Evolutionary conservation across 2,888 invertebrate species (phyloP), one percentile per base, ranked within the genome.

Genomic region (Lathronympha strigana): DNA sequence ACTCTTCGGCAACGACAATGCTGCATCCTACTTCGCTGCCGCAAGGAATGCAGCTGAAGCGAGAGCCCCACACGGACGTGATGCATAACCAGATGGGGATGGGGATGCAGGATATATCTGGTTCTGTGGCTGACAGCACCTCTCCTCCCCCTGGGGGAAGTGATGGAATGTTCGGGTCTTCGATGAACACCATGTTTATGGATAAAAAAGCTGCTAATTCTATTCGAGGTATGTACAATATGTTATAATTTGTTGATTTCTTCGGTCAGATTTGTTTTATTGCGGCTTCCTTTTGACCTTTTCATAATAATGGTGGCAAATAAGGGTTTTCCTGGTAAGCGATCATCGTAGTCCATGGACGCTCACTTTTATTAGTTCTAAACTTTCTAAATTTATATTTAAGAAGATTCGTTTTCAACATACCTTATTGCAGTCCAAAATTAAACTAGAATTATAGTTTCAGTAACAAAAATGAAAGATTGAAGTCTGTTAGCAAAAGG

Each of bases 221-320:
- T 57, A 95, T 95, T 71, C 87, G 94, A 94, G 95, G 95, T 95
- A 92, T 23, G 51, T 63, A n/a, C n/a, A n/a, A n/a, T n/a, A n/a
- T n/a, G n/a, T n/a, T n/a, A n/a, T 19, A 19, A 43, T 45, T 5
- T n/a, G 2, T 47, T 45, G 19, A 21, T 33, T 15, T 5, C 31
- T 21, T 19, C 1, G 0, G 17, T 13, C 9, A 36, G 11, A 2
- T n/a, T 19, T 11, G 4, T 61, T 61, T 53, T 25, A 11, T 17
- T 1, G 15, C 1, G 8, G 17, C n/a, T 43, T 53, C n/a, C 4
- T 4, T 9, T n/a, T 2, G 3, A 23, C 6, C 6, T 13, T 13
- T 13, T 55, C 11, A 9, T 25, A 17, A 8, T 19, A 0, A 15
- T 38, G 5, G 6, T 13, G 5, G 15, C 15, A 19, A 43, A 19